Conservation (phyloP, 2,888 invertebrate genomes). For the Apodemia mormo region DNA sequence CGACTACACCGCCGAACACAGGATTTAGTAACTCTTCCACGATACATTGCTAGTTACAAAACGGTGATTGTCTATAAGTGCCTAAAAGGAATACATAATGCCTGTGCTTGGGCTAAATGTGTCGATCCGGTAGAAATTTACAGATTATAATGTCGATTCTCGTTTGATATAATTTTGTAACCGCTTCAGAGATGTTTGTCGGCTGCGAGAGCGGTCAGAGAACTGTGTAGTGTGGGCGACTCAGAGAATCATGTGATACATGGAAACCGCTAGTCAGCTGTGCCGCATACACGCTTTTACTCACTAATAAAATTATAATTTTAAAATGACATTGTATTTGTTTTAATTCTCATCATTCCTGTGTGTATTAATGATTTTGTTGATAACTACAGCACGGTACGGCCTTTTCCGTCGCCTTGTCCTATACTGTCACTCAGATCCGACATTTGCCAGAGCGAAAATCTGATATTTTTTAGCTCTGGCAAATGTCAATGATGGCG, state of each 20-base stretch:
- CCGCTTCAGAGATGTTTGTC: neutral
- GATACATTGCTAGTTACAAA: neutral
- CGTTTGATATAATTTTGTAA: slow-evolving; percentile 2
- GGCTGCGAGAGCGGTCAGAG: neutral
- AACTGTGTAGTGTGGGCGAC: slow-evolving; percentile 35
- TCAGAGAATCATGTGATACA: slow-evolving; percentile 70
- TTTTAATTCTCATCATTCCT: slow-evolving; percentile 9
- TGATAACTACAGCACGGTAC: too few species aligned
- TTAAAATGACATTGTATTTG: slow-evolving; percentile 44
- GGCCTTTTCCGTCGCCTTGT: too few species aligned
- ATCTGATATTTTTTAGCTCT: too few species aligned
- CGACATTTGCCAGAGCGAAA: too few species aligned
- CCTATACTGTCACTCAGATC: too few species aligned
- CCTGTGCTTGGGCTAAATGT: slow-evolving; percentile 12
- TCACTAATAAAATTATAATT: slow-evolving; percentile 73
- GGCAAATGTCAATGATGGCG: too few species aligned
- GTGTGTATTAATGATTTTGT: too few species aligned
- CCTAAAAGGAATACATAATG: slow-evolving; percentile 14
- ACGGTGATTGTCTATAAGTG: slow-evolving; percentile 7
- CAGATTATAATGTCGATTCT: slow-evolving; percentile 10
- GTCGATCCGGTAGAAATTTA: neutral
- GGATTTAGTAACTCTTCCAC: neutral
- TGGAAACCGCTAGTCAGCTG: slow-evolving; percentile 77
- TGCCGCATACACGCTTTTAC: slow-evolving; percentile 79
- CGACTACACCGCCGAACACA: neutral